Base-by-base conservation (phyloP, 2,888 invertebrate species). In the Lydus trimaculatus region DNA sequence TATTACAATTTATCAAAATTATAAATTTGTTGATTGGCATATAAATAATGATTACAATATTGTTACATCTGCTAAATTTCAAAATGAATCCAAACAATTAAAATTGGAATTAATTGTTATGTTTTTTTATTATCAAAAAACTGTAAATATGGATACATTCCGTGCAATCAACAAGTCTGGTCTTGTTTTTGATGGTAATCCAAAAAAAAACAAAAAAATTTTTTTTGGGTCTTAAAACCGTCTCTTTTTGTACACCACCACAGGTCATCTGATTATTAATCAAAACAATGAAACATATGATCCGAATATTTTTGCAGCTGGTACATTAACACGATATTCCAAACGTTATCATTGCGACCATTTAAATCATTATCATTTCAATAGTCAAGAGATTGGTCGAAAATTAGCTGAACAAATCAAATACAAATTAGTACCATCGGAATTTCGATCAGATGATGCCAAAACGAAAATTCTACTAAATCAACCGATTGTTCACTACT, bases 231-330 rank as follows among this genome's bases (percentile, higher is more conserved):
- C n/a, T n/a, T n/a, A n/a, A n/a, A n/a, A n/a, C n/a, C n/a, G n/a
- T 20, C 31, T 17, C 33, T 28, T 28, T 25, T 39, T 52, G 79
- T 43, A 2, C n/a, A 25, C n/a, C n/a, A n/a, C n/a, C 91, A 31
- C 89, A 90, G 91, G 90, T 0, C 88, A 88, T 0, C 76, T 93
- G 61, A 89, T 92, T 1, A 90, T 93, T 58, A 88, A 90, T 64
- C 85, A 87, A 0, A 82, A 87, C 61, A 91, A 89, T 73, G 85
- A 87, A 59, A 93, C 92, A 0, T 91, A 90, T 79, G 92, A 92
- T 78, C 87, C 88, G 0, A 81, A 82, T 66, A 89, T 93, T 65
- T 91, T 86, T 78, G 92, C 89, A 0, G 92, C 91, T 2, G 93
- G 93, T 0, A 86, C 90, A 0, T 84, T 90, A 65, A 89, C 90